A percentile compares a stretch with the other conserved stretches of the same genome.
phyloP scores from a whole-genome alignment of 2,888 invertebrate species.

The Allophyes oxyacanthae region DNA sequence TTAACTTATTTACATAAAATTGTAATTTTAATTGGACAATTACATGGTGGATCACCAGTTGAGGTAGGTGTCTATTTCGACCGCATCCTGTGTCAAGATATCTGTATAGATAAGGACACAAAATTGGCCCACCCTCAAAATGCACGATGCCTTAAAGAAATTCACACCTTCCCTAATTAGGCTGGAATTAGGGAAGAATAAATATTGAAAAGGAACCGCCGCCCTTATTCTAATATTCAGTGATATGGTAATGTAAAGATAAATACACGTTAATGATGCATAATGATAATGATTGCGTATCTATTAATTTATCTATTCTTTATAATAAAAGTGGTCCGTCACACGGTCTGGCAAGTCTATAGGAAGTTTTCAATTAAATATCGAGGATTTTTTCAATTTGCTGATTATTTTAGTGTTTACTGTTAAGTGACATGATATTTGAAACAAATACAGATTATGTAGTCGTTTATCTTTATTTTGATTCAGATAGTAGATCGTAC shows the following conservation, averaged over 20 bases:
- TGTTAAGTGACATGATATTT: background rate
- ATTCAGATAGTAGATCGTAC: slow-evolving; percentile 17
- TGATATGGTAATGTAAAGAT: slow-evolving; percentile 70
- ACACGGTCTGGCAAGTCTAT: slow-evolving; percentile 5
- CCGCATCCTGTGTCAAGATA: slow-evolving; percentile 82
- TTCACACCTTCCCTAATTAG: slow-evolving; percentile 88
- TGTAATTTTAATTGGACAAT: slow-evolving; percentile 86
- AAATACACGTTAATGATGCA: slow-evolving; percentile 77
- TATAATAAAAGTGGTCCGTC: slow-evolving; percentile 26
- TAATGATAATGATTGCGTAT: slow-evolving; percentile 68
- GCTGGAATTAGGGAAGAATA: slow-evolving; percentile 81
- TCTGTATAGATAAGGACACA: slow-evolving; percentile 71
- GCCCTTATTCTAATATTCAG: slow-evolving; percentile 64
- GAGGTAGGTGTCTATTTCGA: slow-evolving; percentile 75
- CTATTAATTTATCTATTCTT: slow-evolving; percentile 44
- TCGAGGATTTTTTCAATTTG: background rate
- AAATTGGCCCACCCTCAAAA: slow-evolving; percentile 82
- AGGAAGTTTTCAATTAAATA: slow-evolving; percentile 4
- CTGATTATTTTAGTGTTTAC: slow-evolving; percentile 2
- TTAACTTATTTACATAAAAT: slow-evolving; percentile 82
- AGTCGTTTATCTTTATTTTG: slow-evolving; percentile 7
- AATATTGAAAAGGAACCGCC: slow-evolving; percentile 75
- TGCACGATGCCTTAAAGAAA: slow-evolving; percentile 79
- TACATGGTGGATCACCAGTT: slow-evolving; percentile 78
- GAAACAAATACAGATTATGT: background rate